Evolutionary conservation across 2,113 vertebrate species (phyloP), one percentile per base, ranked within the genome.

Genomic region (Myiagra hebetior): DNA sequence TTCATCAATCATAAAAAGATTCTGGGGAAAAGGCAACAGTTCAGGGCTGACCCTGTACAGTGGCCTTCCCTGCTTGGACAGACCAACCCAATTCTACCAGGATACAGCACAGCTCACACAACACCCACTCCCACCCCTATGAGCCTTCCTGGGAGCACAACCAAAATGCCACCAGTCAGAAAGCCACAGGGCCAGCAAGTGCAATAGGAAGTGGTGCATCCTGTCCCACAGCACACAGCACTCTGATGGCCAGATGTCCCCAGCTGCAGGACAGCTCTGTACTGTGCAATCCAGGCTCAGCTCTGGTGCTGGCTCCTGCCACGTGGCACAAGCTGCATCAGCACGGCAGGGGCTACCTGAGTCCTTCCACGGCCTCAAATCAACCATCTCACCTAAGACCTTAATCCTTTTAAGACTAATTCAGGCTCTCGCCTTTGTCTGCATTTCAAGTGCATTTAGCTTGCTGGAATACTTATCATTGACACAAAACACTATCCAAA

Each of bases 241-340:
- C 24, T 59, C 39, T 10, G 1, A 63, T 11, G 50, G 46, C 8
- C 57, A 67, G 30, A 19, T 4, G 13, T n/a, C 53, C 24, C 69
- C 52, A 88, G 46, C 28, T 77, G 63, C 44, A 81, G 63, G 31
- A 60, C 33, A 50, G 9, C n/a, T 15, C 10, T 6, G 18, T 0
- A 8, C 15, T 2, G 8, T 1, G 39, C 37, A 31, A 10, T 2
- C 24, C 3, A n/a, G 37, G 6, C 67, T 80, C 33, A 13, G 33
- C 3, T 69, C 75, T 22, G 18, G 2, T 10, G 15, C 55, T 65
- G 42, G 13, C 35, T 81, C 69, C 41, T 23, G 37, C 20, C 27
- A 62, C 21, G 12, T 4, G 3, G 35, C 28, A 41, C 0, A 0
- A 81, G 33, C 57, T 53, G 28, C 41, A 10, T 0, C 5, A 31